phyloP scores from a whole-genome alignment of 2,797 vertebrate genomes.

The Pampus argenteus region DNA sequence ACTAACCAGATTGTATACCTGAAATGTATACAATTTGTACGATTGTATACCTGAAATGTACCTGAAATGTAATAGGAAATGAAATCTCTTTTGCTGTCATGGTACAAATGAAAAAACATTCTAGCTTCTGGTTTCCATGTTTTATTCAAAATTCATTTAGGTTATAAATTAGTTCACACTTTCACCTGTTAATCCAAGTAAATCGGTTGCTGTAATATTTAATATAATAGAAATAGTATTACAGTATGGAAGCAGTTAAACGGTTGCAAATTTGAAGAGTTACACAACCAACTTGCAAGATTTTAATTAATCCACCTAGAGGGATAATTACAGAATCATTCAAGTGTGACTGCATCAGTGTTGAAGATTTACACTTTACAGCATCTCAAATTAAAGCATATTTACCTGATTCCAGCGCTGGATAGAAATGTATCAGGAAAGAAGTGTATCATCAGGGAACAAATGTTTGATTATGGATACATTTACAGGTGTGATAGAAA shows the following conservation, averaged over 20 bases:
- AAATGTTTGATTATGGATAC: background rate
- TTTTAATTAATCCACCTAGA: constrained; percentile 40
- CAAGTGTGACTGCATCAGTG: constrained; percentile 44
- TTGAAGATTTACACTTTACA: constrained; percentile 34
- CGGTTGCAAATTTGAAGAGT: constrained; percentile 24
- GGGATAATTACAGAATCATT: constrained; percentile 37
- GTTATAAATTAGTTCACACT: constrained; percentile 8
- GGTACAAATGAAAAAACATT: too few species aligned
- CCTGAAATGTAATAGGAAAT: background rate
- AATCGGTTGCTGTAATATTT: too few species aligned
- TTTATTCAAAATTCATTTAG: constrained; percentile 23
- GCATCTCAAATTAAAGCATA: constrained; percentile 30
- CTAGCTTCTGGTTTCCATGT: background rate
- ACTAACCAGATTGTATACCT: too few species aligned
- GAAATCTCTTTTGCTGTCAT: constrained; percentile 4
- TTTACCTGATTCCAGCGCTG: constrained; percentile 17
- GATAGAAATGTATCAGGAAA: constrained; percentile 3
- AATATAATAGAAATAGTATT: too few species aligned
- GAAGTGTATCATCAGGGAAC: background rate
- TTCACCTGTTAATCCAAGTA: constrained; percentile 4
- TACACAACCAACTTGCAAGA: constrained; percentile 32
- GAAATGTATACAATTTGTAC: too few species aligned
- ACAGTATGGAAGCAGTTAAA: background rate
- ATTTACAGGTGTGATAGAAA: constrained; percentile 5
- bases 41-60: too few species aligned